Conservation (phyloP, 2,888 invertebrate genomes). For the Dasypogon diadema region DNA sequence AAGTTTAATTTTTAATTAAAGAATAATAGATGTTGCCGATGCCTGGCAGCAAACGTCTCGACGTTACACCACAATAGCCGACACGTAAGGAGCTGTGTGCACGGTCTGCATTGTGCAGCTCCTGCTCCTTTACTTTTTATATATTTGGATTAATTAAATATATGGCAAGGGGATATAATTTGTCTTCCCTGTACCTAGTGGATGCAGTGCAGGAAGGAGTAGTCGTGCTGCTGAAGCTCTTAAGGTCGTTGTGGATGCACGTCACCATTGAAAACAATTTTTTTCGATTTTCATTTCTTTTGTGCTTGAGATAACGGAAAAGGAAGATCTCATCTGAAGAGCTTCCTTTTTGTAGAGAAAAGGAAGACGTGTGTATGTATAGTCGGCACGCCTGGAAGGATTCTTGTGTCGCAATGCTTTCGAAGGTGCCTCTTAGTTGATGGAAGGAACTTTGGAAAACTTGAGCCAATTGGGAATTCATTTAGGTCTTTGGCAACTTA, state of each 20-base stretch:
- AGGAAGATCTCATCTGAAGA: conserved; percentile 9
- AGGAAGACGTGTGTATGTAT: not conserved
- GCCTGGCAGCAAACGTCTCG: not conserved
- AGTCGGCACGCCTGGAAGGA: not conserved
- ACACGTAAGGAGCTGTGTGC: not conserved
- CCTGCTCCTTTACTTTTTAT: not conserved
- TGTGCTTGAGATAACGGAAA: conserved; percentile 38
- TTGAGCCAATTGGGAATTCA: conserved; percentile 45
- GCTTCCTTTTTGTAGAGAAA: not conserved
- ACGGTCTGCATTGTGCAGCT: not conserved
- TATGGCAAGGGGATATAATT: conserved; percentile 34
- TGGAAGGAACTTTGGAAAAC: conserved; percentile 38
- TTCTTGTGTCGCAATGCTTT: conserved; percentile 13
- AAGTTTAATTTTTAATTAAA: conserved; percentile 50
- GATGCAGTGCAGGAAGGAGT: conserved; percentile 1
- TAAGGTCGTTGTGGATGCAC: conserved; percentile 16
- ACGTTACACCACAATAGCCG: not conserved
- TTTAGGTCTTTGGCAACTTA: conserved; percentile 47
- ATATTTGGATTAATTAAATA: conserved; percentile 46
- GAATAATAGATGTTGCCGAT: conserved; percentile 38
- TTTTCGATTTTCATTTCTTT: conserved; percentile 47
- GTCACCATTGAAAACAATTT: conserved; percentile 43
- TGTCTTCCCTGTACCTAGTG: conserved; percentile 28
- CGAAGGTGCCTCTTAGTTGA: conserved; percentile 3
- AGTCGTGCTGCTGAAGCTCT: conserved; percentile 14